A percentile compares a stretch with the other conserved stretches of the same genome.
phyloP scores from a whole-genome alignment of 2,113 vertebrate genomes.

The Electrona antarctica region DNA sequence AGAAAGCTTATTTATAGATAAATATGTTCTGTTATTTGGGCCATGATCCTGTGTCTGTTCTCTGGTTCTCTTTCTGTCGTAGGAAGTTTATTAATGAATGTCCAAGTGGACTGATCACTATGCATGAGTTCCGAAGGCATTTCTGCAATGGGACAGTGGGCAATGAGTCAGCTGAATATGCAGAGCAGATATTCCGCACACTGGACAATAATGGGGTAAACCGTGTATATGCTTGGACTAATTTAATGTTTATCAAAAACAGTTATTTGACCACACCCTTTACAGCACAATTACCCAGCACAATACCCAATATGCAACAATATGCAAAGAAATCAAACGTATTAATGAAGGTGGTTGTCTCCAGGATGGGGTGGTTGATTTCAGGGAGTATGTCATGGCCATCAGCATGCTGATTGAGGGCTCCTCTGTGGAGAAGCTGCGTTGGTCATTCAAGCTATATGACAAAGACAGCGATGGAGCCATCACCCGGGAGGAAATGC shows the following conservation, averaged over 20 bases:
- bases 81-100: slow-evolving; percentile 77
- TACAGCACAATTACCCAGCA: no score
- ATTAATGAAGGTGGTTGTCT: neutral
- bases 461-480: slow-evolving; percentile 73
- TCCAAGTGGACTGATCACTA: slow-evolving; percentile 70
- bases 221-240: neutral
- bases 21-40: neutral
- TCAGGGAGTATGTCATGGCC: slow-evolving; percentile 74
- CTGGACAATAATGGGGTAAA: slow-evolving; percentile 71
- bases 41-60: neutral
- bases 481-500: slow-evolving; percentile 70
- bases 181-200: slow-evolving; percentile 73
- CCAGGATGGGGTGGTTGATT: slow-evolving; percentile 71
- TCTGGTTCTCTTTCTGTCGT: slow-evolving; percentile 17
- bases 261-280: no score
- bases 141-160: slow-evolving; percentile 75
- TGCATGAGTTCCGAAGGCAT: slow-evolving; percentile 75
- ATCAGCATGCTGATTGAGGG: slow-evolving; percentile 70
- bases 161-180: slow-evolving; percentile 63
- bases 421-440: slow-evolving; percentile 73
- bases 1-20: neutral
- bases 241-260: no score
- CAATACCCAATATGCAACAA: no score
- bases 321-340: neutral
- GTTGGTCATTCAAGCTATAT: slow-evolving; percentile 78